Base-by-base conservation (phyloP, 2,888 invertebrate species). In the Dicyrtomina minuta region DNA sequence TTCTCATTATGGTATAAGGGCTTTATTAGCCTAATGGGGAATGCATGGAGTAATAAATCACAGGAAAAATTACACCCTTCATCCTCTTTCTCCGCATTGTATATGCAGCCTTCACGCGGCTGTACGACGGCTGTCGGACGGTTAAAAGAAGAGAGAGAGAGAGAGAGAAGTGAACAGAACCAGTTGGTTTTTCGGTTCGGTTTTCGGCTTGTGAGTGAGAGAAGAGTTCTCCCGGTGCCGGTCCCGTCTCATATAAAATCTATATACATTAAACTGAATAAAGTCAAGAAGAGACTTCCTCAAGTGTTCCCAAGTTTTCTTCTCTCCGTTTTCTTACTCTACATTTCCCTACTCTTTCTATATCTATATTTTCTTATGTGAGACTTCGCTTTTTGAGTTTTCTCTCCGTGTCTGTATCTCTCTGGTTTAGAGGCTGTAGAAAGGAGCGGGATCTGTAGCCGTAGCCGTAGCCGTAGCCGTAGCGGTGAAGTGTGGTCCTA, bases 1-100 rank as follows among this genome's bases (percentile, higher is more conserved):
- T 74, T 71, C 75, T 75, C 75, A 75, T 75, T 73, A 73, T 66
- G 67, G 70, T 68, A 44, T 71, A 72, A 73, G 70, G 70, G 75
- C 75, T 75, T 75, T 75, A 75, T 75, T 75, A 75, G 75, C 71
- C 72, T 75, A 75, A 75, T 75, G 74, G 75, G 71, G 68, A 71
- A 72, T 74, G 72, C 69, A 74, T 74, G 69, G 60, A 66, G 66
- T 56, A 49, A 75, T 75, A 75, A 75, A 75, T 75, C 75, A 71
- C 53, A 3, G 53, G 58, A 74, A 70, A 75, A 75, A 75, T 75
- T 75, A 75, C 74, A 74, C 70, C 72, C 72, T 74, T 74, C 73
- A 72, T 73, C 70, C 69, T 70, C 70, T 61, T 70, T 72, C 67
- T 70, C 72, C 70, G 61, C 70, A 66, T 65, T 72, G 22, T 55